A percentile compares a stretch with the other conserved stretches of the same genome.
Conservation (phyloP, 2,888 invertebrate genomes). For the Drosophila percnosoma region DNA sequence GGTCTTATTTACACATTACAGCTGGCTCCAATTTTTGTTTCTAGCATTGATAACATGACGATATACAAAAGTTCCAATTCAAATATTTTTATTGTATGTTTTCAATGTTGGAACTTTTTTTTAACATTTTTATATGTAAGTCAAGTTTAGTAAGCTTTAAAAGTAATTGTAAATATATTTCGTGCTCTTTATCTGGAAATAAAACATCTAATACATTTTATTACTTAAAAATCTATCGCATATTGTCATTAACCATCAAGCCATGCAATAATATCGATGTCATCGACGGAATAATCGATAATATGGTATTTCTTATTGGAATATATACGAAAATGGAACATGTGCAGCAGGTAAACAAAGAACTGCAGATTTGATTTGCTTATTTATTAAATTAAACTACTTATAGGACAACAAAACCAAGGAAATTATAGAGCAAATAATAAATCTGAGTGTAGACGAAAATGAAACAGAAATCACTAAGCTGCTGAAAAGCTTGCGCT, state of each 20-base stretch:
- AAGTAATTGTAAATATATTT: not conserved
- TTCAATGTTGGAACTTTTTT: not conserved
- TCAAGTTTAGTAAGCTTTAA: not conserved
- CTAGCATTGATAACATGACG: not conserved
- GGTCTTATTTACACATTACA: not conserved
- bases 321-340: conserved; percentile 45
- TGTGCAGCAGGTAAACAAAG: conserved; percentile 40
- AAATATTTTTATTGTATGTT: not conserved
- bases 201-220: not conserved
- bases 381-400: not conserved
- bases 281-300: conserved; percentile 6
- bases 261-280: not conserved
- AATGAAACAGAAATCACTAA: conserved; percentile 43
- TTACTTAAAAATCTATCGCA: not conserved
- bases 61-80: not conserved
- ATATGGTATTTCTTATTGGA: conserved; percentile 3
- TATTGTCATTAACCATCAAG: not conserved
- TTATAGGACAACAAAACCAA: conserved; percentile 41
- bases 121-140: not conserved
- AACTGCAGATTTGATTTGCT: not conserved
- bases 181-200: not conserved
- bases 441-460: conserved; percentile 3
- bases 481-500: conserved; percentile 44
- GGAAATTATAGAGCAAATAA: conserved; percentile 39
- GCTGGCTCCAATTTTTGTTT: not conserved